Conservation (phyloP, 2,797 vertebrate genomes). For the Mallotus villosus region DNA sequence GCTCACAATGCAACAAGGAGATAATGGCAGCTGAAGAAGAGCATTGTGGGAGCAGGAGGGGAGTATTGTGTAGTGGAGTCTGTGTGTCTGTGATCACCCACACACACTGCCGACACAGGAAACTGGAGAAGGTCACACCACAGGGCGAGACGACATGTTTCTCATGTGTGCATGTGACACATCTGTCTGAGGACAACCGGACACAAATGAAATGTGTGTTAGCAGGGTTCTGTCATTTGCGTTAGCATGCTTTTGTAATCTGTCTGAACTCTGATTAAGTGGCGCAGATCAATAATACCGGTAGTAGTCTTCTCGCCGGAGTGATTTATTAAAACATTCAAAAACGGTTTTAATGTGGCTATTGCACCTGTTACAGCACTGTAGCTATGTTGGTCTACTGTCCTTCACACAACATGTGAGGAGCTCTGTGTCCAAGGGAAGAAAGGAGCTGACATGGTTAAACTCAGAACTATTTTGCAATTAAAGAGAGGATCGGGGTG, state of each 20-base stretch:
- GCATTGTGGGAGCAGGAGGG: slow-evolving; percentile 32
- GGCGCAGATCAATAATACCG: too few relatives aligned
- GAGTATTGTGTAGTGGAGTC: slow-evolving; percentile 55
- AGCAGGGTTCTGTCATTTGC: too few relatives aligned
- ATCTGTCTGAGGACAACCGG: slow-evolving; percentile 11
- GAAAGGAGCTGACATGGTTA: background rate
- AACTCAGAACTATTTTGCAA: background rate
- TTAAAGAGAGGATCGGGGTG: background rate
- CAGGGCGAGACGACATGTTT: slow-evolving; percentile 41
- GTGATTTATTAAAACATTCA: too few relatives aligned
- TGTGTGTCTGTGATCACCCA: slow-evolving; percentile 51
- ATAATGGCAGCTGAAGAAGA: slow-evolving; percentile 51
- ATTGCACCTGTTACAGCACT: too few relatives aligned
- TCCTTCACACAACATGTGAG: background rate
- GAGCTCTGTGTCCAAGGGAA: background rate
- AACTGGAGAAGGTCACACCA: slow-evolving; percentile 68
- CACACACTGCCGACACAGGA: slow-evolving; percentile 44
- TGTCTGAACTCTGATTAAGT: too few relatives aligned
- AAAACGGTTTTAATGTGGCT: too few relatives aligned
- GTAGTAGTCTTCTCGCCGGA: too few relatives aligned
- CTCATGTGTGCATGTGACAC: slow-evolving; percentile 45
- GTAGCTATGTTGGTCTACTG: too few relatives aligned
- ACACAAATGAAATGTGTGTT: too few relatives aligned
- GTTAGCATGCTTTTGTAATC: too few relatives aligned
- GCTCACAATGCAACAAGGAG: slow-evolving; percentile 34